A percentile compares a stretch with the other conserved stretches of the same genome.
Conservation (phyloP, 2,888 invertebrate genomes). For the Baronia brevicornis region DNA sequence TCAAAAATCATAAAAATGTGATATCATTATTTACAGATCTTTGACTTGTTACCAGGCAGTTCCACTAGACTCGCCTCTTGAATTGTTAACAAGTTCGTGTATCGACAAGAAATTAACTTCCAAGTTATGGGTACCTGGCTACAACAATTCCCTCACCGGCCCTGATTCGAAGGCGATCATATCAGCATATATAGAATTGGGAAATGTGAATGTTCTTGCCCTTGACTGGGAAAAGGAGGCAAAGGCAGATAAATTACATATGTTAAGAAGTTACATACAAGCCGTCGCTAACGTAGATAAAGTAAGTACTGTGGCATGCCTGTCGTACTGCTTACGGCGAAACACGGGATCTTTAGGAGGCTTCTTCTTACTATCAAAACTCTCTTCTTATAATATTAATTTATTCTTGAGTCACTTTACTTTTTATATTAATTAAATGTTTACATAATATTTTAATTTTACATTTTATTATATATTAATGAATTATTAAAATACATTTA, state of each 20-base stretch:
- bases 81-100: background rate
- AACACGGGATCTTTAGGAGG: no score
- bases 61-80: constrained; percentile 1
- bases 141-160: background rate
- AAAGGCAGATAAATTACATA: background rate
- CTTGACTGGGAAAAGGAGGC: constrained; percentile 5
- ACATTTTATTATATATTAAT: no score
- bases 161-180: background rate
- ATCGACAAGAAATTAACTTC: background rate
- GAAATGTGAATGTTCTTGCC: background rate
- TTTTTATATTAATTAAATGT: no score
- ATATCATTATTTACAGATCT: background rate
- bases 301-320: no score
- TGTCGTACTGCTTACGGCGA: no score
- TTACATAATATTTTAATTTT: no score
- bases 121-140: constrained; percentile 1
- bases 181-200: background rate
- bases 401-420: no score
- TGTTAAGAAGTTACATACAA: background rate
- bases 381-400: no score
- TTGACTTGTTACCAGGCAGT: background rate
- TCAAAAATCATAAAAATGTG: no score
- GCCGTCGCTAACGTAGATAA: constrained; percentile 1
- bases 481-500: no score
- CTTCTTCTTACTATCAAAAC: no score